Conservation (phyloP, 1,140 invertebrate species). For the Bombus difficillimus region DNA sequence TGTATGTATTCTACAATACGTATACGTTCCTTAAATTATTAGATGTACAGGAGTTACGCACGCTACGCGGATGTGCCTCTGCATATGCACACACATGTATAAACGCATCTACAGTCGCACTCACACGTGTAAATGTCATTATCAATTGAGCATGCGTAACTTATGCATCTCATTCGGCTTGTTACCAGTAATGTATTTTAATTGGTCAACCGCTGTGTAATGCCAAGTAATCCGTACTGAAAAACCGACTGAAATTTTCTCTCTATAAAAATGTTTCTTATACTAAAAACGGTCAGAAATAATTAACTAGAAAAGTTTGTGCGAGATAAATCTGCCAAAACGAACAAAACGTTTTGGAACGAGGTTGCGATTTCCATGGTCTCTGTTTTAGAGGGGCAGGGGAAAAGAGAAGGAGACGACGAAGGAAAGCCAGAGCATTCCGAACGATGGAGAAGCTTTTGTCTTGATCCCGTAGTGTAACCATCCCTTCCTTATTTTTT, state of each 20-base stretch:
- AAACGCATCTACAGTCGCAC: neutral
- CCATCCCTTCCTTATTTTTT: slow-evolving; percentile 54
- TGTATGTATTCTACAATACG: neutral
- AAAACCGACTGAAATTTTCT: slow-evolving; percentile 1
- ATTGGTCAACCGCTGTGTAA: slow-evolving; percentile 71
- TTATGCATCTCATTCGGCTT: slow-evolving; percentile 78
- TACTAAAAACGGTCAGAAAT: neutral
- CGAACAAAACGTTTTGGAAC: neutral
- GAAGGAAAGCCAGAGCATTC: slow-evolving; percentile 32
- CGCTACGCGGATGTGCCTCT: slow-evolving; percentile 29
- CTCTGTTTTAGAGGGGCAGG: neutral
- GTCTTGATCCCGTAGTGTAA: slow-evolving; percentile 59
- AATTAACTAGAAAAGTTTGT: neutral
- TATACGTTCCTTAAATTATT: slow-evolving; percentile 41
- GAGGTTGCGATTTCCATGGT: slow-evolving; percentile 22
- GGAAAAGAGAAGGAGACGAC: neutral
- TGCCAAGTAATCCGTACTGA: slow-evolving; percentile 44
- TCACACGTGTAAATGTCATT: slow-evolving; percentile 59
- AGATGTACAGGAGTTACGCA: slow-evolving; percentile 19
- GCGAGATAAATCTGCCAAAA: neutral
- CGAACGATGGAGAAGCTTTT: slow-evolving; percentile 57
- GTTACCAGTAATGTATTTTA: slow-evolving; percentile 81
- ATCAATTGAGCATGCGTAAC: slow-evolving; percentile 72
- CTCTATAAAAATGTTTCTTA: neutral
- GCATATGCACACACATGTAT: neutral